These are phyloP conservation scores for Chamaea fasciata DNA, from an alignment of 2,113 vertebrate genomes.

Conservation along the genomic window DNA sequence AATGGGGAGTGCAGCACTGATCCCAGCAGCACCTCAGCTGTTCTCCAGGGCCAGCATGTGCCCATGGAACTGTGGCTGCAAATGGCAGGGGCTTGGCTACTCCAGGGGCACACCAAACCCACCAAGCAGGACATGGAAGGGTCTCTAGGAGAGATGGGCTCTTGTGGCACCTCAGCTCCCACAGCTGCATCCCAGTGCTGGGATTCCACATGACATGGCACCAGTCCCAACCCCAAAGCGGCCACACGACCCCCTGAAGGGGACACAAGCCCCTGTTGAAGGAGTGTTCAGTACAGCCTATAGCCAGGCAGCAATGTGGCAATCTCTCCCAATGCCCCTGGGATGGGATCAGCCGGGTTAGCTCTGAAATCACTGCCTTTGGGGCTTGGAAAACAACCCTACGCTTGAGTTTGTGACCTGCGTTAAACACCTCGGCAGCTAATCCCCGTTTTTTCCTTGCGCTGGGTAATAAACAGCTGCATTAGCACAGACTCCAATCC, in stretches of 20 bases:
- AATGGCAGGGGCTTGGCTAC: not conserved
- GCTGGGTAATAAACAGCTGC: constrained; percentile 65
- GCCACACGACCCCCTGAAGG: accelerated
- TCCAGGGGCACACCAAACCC: not conserved
- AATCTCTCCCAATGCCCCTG: not conserved
- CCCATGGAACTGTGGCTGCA: accelerated
- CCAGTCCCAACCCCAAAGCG: accelerated
- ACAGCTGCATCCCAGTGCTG: accelerated
- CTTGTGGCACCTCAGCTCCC: accelerated
- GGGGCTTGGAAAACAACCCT: constrained; percentile 33
- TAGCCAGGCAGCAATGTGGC: accelerated
- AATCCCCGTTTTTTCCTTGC: constrained; percentile 35
- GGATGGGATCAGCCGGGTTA: not conserved
- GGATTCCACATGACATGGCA: accelerated
- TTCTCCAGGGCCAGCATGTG: accelerated
- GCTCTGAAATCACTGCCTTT: not conserved
- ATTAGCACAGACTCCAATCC: constrained; percentile 62
- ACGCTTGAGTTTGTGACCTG: constrained; percentile 42
- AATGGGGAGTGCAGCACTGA: not conserved
- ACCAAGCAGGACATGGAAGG: not conserved
- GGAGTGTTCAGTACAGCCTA: not conserved
- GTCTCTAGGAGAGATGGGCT: not conserved
- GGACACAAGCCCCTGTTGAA: not conserved
- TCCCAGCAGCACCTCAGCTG: not conserved
- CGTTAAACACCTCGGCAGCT: constrained; percentile 49